These are phyloP conservation scores for Chromoteleia sp. DNA, from an alignment of 2,888 invertebrate species.

Conservation along the genomic window DNA sequence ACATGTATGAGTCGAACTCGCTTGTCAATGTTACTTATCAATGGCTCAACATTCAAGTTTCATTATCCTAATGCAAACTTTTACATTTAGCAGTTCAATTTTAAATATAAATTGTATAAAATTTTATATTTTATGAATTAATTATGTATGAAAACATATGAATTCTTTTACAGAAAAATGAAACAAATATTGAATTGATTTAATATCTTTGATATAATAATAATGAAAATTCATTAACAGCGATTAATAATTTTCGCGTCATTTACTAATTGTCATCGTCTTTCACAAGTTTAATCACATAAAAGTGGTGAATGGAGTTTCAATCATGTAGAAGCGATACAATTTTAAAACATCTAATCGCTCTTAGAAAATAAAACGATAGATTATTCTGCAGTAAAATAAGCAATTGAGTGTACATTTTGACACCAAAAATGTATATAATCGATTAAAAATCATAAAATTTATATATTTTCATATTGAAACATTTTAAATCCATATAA, in stretches of 20 bases:
- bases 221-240: neutral
- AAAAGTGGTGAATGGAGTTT: neutral
- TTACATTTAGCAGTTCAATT: neutral
- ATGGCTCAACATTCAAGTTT: constrained; percentile 40
- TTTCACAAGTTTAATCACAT: neutral
- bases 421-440: too few species aligned
- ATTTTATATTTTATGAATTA: too few species aligned
- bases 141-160: too few species aligned
- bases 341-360: neutral
- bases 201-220: too few species aligned
- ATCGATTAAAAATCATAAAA: too few species aligned
- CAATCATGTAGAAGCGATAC: neutral
- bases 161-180: too few species aligned
- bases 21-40: constrained; percentile 53
- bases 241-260: neutral
- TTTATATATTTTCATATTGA: neutral
- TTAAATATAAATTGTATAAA: neutral
- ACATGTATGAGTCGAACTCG: constrained; percentile 48
- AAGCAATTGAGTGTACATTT: neutral
- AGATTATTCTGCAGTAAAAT: neutral
- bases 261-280: neutral
- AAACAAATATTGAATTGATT: too few species aligned
- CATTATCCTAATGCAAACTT: neutral
- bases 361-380: neutral
- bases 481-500: neutral